These are phyloP conservation scores for Lysandra bellargus DNA, from an alignment of 2,888 invertebrate genomes.

Conservation along the genomic window DNA sequence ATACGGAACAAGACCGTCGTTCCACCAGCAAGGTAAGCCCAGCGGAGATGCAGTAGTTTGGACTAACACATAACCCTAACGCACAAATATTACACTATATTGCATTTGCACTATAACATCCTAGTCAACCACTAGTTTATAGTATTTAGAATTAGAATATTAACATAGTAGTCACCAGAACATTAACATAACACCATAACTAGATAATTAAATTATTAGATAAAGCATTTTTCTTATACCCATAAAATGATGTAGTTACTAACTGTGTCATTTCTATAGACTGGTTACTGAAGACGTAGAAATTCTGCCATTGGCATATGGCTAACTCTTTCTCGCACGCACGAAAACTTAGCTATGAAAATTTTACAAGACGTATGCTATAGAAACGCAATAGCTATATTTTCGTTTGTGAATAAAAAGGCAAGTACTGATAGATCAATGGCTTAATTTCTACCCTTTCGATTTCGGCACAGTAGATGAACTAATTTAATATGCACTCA, in stretches of 20 bases:
- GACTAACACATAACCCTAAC: conserved; percentile 51
- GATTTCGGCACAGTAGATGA: not conserved
- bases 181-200: not conserved
- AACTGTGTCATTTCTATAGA: not conserved
- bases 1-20: conserved; percentile 95
- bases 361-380: too few relatives aligned
- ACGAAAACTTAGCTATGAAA: too few relatives aligned
- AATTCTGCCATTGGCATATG: not conserved
- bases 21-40: conserved; percentile 91
- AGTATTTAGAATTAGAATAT: not conserved
- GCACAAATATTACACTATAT: conserved; percentile 37
- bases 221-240: not conserved
- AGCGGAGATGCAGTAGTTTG: conserved; percentile 48
- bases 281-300: not conserved
- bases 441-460: too few relatives aligned
- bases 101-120: conserved; percentile 17
- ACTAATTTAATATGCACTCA: too few relatives aligned
- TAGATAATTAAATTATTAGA: not conserved
- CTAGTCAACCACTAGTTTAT: not conserved
- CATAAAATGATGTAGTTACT: not conserved
- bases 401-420: too few relatives aligned
- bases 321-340: too few relatives aligned
- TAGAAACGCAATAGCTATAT: too few relatives aligned
- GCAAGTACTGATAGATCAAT: too few relatives aligned
- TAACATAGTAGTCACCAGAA: not conserved